A percentile compares a stretch with the other conserved stretches of the same genome.
These are phyloP conservation scores for Seriola rivoliana DNA, from an alignment of 2,113 vertebrate genomes.

Conservation along the genomic window DNA sequence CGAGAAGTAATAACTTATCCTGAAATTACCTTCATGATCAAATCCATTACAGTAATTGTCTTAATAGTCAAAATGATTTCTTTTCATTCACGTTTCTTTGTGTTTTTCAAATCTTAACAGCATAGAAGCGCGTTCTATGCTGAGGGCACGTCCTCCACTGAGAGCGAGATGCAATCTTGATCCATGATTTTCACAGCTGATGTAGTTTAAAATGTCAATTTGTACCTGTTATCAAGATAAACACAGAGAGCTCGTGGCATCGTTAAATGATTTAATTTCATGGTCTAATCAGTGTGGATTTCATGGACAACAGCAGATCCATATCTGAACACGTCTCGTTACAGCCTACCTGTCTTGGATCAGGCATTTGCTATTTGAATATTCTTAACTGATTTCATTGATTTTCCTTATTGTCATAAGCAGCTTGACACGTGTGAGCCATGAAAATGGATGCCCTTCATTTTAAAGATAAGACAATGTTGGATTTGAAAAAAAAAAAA, in stretches of 20 bases:
- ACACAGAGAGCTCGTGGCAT: conserved; percentile 22
- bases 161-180: conserved; percentile 53
- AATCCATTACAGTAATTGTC: conserved; percentile 3
- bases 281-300: conserved; percentile 59
- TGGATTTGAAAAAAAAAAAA: not conserved
- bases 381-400: conserved; percentile 57
- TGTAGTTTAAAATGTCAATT: conserved; percentile 69
- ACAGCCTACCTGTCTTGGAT: conserved; percentile 23
- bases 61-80: not conserved
- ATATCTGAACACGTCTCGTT: conserved; percentile 50
- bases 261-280: conserved; percentile 70
- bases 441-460: conserved; percentile 60
- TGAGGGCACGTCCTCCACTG: conserved; percentile 13
- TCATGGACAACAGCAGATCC: conserved; percentile 56
- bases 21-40: conserved; percentile 25
- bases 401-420: conserved; percentile 45
- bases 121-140: not conserved
- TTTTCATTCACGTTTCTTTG: not conserved
- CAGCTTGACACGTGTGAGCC: conserved; percentile 12
- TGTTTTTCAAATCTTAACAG: not conserved
- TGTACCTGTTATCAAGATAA: conserved; percentile 63
- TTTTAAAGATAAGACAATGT: conserved; percentile 24
- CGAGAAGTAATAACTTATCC: not conserved
- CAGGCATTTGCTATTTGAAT: conserved; percentile 44
- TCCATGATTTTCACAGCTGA: conserved; percentile 50